A percentile compares a stretch with the other conserved stretches of the same genome.
Evolutionary conservation across 2,113 vertebrate species (phyloP).

Genomic region (Tylochromis polylepis): DNA sequence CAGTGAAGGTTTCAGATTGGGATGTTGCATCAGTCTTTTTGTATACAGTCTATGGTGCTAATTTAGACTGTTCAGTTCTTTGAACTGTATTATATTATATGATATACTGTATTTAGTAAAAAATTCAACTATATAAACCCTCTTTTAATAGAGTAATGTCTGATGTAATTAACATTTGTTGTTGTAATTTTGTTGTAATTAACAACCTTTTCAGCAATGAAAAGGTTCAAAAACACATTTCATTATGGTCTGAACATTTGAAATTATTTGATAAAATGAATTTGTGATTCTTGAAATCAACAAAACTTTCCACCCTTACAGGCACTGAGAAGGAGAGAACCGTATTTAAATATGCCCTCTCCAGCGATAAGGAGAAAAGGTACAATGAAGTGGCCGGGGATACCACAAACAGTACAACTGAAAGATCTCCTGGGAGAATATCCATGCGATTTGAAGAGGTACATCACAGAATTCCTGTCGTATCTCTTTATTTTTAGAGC

Average conservation of each 20-base stretch:
- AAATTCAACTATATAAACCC: not conserved
- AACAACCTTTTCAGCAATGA: not conserved
- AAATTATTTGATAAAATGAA: not conserved
- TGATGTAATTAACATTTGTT: too few relatives aligned
- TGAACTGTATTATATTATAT: not conserved
- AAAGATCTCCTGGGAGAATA: not conserved
- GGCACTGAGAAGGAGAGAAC: conserved; percentile 40
- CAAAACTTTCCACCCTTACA: not conserved
- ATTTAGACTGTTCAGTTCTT: not conserved
- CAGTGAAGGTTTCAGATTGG: not conserved
- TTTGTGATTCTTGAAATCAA: not conserved
- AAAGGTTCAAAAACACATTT: not conserved
- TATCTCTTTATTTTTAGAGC: not conserved
- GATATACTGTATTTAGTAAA: not conserved
- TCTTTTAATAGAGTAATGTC: not conserved
- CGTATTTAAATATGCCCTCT: conserved; percentile 14
- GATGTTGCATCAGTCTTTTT: not conserved
- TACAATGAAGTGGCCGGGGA: not conserved
- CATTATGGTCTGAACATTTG: not conserved
- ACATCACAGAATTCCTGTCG: not conserved
- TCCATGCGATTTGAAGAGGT: conserved; percentile 21
- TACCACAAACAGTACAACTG: accelerated
- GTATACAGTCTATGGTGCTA: not conserved
- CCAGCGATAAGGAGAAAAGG: not conserved
- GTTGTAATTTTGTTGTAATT: not conserved